Evolutionary conservation across 2,113 vertebrate genomes (phyloP), one percentile per base, ranked within the genome.

Genomic region (Cygnus atratus): DNA sequence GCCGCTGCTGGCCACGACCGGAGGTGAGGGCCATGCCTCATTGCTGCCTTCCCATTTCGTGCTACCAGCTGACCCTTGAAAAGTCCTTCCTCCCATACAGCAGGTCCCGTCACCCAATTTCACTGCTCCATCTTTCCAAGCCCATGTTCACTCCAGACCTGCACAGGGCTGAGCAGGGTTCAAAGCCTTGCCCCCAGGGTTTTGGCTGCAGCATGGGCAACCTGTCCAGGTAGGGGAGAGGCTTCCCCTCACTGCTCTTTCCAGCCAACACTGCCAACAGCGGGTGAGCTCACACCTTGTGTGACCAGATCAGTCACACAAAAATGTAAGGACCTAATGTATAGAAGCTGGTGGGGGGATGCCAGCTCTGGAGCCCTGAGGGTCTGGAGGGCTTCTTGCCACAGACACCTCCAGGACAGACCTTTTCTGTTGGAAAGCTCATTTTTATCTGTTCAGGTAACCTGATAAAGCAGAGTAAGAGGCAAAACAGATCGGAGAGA

Each of bases 391-490:
- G 52, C 24, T 84, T 88, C 46, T 77, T 84, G 52, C 52, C 72
- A 43, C 21, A 39, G 33, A 35, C 7, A 13, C 1, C 11, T 76
- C 17, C 76, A 88, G 61, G 80, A 68, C 46, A 68, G 68, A 59
- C 15, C 28, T 46, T 74, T 46, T 76, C 17, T 41, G 17, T 76
- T 46, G 41, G 84, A 87, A 21, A 71, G 37, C 55, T 84, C 24
- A 41, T 84, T 88, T 94, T 88, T 39, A 67, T 67, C 63, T 81
- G 21, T 87, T 48, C 0, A 2, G 24, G 24, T 88, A 52, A 86
- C 84, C 61, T 58, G 35, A 81, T 58, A 84, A 84, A 88, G 81
- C 28, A 68, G 57, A 75, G 33, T 24, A 65, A 93, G 62, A 92
- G 31, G 24, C 48, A 90, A 77, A 62, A 75, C 22, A 68, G 66